Base-by-base conservation (phyloP, 2,888 invertebrate genomes). In the Penaeus monodon region DNA sequence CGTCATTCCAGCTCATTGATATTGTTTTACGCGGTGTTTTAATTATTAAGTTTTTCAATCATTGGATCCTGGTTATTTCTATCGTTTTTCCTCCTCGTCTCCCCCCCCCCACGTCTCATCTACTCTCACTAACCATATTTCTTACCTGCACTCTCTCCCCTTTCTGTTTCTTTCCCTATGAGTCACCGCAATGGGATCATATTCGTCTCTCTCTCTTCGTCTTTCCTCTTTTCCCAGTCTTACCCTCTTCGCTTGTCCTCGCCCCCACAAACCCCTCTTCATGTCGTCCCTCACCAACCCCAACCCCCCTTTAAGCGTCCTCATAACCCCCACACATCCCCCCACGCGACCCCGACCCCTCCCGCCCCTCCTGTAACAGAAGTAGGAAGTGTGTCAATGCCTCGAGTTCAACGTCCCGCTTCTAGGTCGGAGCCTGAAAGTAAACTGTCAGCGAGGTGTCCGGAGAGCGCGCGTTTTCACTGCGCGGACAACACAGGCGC, bases 371-470 rank as follows among this genome's bases (percentile, higher is more conserved):
- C 74, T 57, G 33, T 77, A 27, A 44, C 65, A 49, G 27, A 38
- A 65, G 38, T 64, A 65, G 63, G 38, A 74, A 76, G 73, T 38
- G 29, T 33, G 64, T 49, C 24, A 64, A 74, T 83, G 29, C 22
- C 81, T n/a, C 38, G 76, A 66, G 83, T 83, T 83, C 83, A 83
- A 83, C 83, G 83, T 7, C 76, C 83, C 83, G 24, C 38, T n/a
- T 64, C 74, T 83, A 49, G 83, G 83, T 83, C 83, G 65, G n/a
- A 76, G 76, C 33, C 76, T 83, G 83, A 83, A 76, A 83, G 83
- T 83, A 83, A 83, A 83, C 74, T 70, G 83, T 63, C 74, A 57
- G 76, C n/a, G 33, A 20, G 79, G 63, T 64, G 24, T 33, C 79
- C 63, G 33, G 17, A 79, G 64, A 63, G 57, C 79, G 79, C 20